These are phyloP conservation scores for Hemitrygon akajei DNA, from an alignment of 2,797 vertebrate genomes.

Conservation along the genomic window DNA sequence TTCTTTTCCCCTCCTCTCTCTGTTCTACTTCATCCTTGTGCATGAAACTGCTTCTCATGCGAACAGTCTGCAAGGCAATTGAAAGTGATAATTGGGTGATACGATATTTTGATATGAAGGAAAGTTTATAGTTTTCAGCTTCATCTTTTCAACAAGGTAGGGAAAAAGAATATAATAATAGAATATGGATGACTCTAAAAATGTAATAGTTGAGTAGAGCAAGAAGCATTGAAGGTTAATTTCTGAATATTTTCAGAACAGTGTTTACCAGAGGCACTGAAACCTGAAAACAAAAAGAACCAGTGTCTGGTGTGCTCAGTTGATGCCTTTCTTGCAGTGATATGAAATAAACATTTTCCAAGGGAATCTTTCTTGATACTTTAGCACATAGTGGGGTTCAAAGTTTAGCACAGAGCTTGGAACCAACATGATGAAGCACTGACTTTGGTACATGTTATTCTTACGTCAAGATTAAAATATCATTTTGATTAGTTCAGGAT, in stretches of 20 bases:
- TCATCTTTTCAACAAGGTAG: background rate
- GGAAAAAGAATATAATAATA: background rate
- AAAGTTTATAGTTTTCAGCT: background rate
- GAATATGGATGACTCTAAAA: background rate
- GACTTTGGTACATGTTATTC: background rate
- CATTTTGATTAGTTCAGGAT: background rate
- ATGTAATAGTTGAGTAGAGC: background rate
- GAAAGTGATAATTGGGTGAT: background rate
- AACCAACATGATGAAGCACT: background rate
- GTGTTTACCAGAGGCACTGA: background rate
- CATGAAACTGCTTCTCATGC: background rate
- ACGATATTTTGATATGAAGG: background rate
- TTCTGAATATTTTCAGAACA: no score
- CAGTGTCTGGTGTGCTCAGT: background rate
- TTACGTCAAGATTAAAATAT: background rate
- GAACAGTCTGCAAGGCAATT: background rate
- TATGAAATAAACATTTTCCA: background rate
- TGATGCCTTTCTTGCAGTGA: background rate
- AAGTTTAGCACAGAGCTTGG: background rate
- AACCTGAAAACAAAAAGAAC: background rate
- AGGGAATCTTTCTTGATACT: background rate
- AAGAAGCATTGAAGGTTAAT: no score
- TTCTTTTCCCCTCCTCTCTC: background rate
- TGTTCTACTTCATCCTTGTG: background rate
- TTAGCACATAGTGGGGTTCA: background rate